Evolutionary conservation across 2,888 invertebrate genomes (phyloP).

Genomic region (Cephus runcator): DNA sequence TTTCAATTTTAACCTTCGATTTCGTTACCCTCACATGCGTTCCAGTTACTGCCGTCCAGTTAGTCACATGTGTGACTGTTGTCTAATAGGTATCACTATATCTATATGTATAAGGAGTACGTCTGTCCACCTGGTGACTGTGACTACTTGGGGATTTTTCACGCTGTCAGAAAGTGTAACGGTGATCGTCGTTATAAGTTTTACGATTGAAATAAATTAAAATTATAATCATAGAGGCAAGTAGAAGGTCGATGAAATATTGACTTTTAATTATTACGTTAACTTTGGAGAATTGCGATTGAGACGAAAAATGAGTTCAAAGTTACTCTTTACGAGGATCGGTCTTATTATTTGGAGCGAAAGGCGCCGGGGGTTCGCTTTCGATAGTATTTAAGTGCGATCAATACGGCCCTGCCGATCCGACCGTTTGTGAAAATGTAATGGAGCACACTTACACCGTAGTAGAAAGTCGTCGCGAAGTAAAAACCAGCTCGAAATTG

Average conservation of each 20-base stretch:
- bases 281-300: background rate
- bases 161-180: background rate
- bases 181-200: background rate
- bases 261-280: background rate
- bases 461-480: background rate
- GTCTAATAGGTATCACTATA: background rate
- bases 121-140: background rate
- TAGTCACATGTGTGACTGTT: background rate
- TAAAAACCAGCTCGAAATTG: background rate
- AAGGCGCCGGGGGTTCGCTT: background rate
- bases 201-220: background rate
- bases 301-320: background rate
- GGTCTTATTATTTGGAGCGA: background rate
- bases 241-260: background rate
- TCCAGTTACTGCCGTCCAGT: background rate
- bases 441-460: background rate
- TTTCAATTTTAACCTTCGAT: background rate
- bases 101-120: background rate
- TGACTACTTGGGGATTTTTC: background rate
- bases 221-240: background rate
- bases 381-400: background rate
- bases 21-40: background rate
- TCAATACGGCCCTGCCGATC: background rate
- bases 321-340: background rate
- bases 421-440: background rate